Base-by-base conservation (phyloP, 2,113 vertebrate species). In the Archocentrus centrarchus region DNA sequence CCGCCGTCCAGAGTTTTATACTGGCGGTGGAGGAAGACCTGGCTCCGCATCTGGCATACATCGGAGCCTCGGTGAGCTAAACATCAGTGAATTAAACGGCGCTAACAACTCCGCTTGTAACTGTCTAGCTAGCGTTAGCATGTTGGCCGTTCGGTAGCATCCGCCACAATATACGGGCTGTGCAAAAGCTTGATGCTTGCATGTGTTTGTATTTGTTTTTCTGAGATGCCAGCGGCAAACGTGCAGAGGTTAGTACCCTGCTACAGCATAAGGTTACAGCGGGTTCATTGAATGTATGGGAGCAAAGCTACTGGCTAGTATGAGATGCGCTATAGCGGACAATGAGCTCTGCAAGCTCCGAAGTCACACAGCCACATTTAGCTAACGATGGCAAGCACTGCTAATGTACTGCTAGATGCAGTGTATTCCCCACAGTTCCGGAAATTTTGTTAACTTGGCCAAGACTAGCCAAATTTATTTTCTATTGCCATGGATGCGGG, bases 1-100 rank as follows among this genome's bases (percentile, higher is more conserved):
- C 95, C 1, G 84, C 96, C 2, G 96, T 93, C 14, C 76, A 96
- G 2, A 83, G 94, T 81, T 98, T 99, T 90, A 86, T 97, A 0
- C 81, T 99, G 60, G 97, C 96, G 0, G 92, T 99, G 86, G 98
- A 99, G 84, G 95, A 96, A 1, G 97, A 97, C 53, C 93, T 99
- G 85, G 97, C 93, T 79, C 93, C 93, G 1, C 96, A 96, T 18
- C 94, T 99, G 78, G 98, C 98, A 1, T 97, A 97, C 93, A 93
- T 99, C 17, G 97, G 97, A 60, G 98, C 97, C 61, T 96, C 97
- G 95, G 98, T 98, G 91, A 97, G 97, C 50, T 13, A 4, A 50
- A 68, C 55, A 58, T 18, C 6, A 32, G 7, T 61, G 35, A 59
- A 57, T 53, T 27, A 84, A 79, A 73, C 7, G 2, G 7, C 35